These are phyloP conservation scores for Eucera pruinosa DNA, from an alignment of 2,888 invertebrate genomes.

Conservation along the genomic window DNA sequence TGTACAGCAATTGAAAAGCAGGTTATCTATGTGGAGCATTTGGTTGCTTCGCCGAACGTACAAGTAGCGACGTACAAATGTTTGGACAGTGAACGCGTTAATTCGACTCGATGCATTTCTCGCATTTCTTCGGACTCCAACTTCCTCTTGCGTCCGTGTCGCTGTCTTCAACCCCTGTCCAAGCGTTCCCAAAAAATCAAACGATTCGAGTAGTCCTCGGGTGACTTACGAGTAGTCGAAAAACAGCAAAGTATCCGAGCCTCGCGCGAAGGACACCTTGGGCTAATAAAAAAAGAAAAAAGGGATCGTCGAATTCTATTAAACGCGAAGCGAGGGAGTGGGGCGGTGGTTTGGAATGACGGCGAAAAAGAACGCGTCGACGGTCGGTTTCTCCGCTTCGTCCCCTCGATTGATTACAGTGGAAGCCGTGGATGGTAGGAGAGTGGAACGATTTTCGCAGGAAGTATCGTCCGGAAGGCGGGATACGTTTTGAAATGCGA, in stretches of 20 bases:
- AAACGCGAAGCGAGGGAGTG: not conserved
- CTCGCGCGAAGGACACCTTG: not conserved
- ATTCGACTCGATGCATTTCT: too few species aligned
- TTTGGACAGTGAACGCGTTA: too few species aligned
- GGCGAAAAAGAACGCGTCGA: slow-evolving; percentile 16
- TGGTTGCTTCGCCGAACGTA: too few species aligned
- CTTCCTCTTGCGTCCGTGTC: too few species aligned
- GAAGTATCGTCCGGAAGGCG: slow-evolving; percentile 57
- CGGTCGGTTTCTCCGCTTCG: slow-evolving; percentile 18
- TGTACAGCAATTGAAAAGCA: too few species aligned
- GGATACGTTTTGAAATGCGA: slow-evolving; percentile 63
- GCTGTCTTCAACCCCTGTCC: too few species aligned
- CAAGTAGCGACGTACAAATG: too few species aligned
- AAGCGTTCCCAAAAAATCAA: too few species aligned
- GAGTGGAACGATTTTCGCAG: slow-evolving; percentile 59
- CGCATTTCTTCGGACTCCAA: too few species aligned
- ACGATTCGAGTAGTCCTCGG: too few species aligned
- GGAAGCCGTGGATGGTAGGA: slow-evolving; percentile 37
- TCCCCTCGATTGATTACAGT: slow-evolving; percentile 56
- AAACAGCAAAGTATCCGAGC: not conserved
- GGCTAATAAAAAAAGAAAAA: slow-evolving; percentile 21
- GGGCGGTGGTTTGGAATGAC: not conserved
- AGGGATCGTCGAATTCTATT: slow-evolving; percentile 4
- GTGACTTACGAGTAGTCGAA: too few species aligned
- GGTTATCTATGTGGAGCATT: too few species aligned